Base-by-base conservation (phyloP, 2,113 vertebrate genomes). In the Coreoperca whiteheadi region DNA sequence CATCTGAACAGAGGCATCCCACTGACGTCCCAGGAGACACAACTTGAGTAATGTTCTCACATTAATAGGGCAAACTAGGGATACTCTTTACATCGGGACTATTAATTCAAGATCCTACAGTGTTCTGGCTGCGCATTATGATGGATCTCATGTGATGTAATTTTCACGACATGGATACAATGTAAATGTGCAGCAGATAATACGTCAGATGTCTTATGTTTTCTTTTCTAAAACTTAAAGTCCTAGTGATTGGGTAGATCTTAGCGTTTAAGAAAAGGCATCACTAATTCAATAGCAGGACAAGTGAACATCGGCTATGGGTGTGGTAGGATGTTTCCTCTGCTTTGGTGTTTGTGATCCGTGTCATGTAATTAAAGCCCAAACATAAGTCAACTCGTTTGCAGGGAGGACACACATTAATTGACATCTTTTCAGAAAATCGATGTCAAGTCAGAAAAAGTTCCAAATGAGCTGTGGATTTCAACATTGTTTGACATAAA, bases 311-410 rank as follows among this genome's bases (percentile, higher is more conserved):
- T 84, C 21, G n/a, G 46, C 59, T 72, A 30, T 84, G 81, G 86
- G 72, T 78, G 79, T 78, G 69, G 68, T 80, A 23, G 50, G 82
- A 87, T 61, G 88, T 83, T 89, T 86, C 86, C 76, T 84, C 67
- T 79, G 79, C 90, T 91, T 87, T 92, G 81, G 54, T 88, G 89
- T 88, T 91, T 91, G 64, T 90, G 86, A 91, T 91, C 91, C 85
- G 71, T 92, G 89, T 93, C 91, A 94, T 93, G 88, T 89, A 88
- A 91, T 94, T 94, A 91, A 91, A 92, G 77, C 70, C 82, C 76
- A 90, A 90, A 93, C 83, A 91, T 48, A 83, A 91, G 85, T 91
- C 56, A 74, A 79, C 53, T 87, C 37, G 75, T 90, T 88, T 68
- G 48, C 51, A 82, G 41, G 50, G 32, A 79, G 76, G 84, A 88